Conservation (phyloP, 2,113 vertebrate species). For the Setophaga coronata region DNA sequence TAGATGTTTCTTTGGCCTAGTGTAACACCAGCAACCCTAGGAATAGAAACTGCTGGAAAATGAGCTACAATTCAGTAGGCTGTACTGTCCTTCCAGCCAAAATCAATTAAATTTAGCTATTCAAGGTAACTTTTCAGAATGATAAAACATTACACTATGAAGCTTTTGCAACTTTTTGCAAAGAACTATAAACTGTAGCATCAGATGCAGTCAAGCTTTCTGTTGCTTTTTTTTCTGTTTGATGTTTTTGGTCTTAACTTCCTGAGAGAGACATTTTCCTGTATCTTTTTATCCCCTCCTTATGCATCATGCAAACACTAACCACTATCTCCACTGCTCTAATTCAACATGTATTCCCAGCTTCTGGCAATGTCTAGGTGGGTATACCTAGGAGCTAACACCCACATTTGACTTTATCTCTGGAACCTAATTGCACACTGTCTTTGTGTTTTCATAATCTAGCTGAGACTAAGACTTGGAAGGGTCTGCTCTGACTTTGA, state of each 20-base stretch:
- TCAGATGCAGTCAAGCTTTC: not conserved
- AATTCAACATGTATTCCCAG: not conserved
- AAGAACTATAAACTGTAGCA: not conserved
- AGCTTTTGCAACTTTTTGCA: not conserved
- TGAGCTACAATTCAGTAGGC: not conserved
- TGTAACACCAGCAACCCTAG: not conserved
- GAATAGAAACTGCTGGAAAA: not conserved
- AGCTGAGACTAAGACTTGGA: not conserved
- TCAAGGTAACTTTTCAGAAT: not conserved
- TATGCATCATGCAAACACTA: not conserved
- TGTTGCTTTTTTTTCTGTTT: not conserved
- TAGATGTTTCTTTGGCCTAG: not conserved
- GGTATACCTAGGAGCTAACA: not conserved
- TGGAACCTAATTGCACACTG: not conserved
- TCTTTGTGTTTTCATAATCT: not conserved
- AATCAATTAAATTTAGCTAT: not conserved
- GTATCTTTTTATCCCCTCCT: not conserved
- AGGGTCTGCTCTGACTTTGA: not conserved
- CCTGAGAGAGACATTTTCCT: not conserved
- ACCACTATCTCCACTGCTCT: not conserved
- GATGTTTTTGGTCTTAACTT: not conserved
- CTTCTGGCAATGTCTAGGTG: not conserved
- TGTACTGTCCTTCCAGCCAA: not conserved
- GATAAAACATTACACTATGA: not conserved
- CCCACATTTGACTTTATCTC: not conserved